phyloP scores from a whole-genome alignment of 2,113 vertebrate species.

The Pteronura brasiliensis region DNA sequence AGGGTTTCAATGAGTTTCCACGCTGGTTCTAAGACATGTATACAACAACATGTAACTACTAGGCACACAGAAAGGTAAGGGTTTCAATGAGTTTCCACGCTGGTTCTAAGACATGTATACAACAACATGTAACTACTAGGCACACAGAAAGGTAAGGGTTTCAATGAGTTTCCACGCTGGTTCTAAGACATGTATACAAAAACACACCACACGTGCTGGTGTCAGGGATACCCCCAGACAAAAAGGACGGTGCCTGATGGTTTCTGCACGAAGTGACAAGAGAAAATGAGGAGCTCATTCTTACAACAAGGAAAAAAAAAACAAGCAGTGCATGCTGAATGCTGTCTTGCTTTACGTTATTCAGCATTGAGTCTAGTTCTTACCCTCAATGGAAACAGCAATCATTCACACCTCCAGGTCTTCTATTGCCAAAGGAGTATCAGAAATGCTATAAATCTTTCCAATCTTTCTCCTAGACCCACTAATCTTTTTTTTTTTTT shows the following conservation, averaged over 20 bases:
- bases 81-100: too few relatives aligned
- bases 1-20: too few relatives aligned
- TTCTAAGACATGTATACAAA: neutral
- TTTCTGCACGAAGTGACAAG: neutral
- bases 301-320: neutral
- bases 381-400: neutral
- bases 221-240: neutral
- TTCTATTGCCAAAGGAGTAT: neutral
- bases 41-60: too few relatives aligned
- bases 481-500: neutral
- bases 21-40: too few relatives aligned
- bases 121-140: neutral
- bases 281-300: neutral
- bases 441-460: neutral
- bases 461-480: neutral
- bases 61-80: too few relatives aligned
- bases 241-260: neutral
- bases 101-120: too few relatives aligned
- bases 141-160: neutral
- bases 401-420: neutral
- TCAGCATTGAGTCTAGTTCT: neutral
- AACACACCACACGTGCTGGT: fast-evolving
- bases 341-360: neutral
- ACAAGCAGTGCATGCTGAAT: neutral
- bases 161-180: neutral